Base-by-base conservation (phyloP, 1,140 invertebrate species). In the Heterodera schachtii region DNA sequence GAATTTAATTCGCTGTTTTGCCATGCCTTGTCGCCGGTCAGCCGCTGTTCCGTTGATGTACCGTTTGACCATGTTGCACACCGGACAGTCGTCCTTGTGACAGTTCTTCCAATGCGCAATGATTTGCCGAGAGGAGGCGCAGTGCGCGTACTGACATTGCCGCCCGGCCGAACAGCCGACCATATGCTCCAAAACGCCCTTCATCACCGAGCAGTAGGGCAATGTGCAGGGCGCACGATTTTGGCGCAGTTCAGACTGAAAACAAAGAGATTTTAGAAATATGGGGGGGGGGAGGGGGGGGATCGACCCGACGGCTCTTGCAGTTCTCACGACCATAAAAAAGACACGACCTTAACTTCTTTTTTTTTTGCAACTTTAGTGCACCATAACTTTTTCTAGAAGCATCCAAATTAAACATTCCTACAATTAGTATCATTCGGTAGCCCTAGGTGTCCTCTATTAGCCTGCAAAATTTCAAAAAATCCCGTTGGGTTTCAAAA, bases 31-130 rank as follows among this genome's bases (percentile, higher is more conserved):
- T 64, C 16, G 9, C 52, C 52, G 52, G 52, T 52, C 7, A 8
- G 52, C 52, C 52, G 52, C 52, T 16, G 7, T 64, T 5, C 4
- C 57, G 47, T 31, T 60, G 57, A 52, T 80, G 66, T 64, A 81
- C n/a, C 79, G 82, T 95, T 98, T 98, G 47, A 99, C 92, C 3
- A 97, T 97, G 86, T 95, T 93, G 92, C 97, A 99, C 11, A 99
- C 96, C 47, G 96, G 95, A 92, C 98, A 99, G 91, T 98, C 96
- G 86, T 92, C 93, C 81, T 95, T 93, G 31, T 93, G 93, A 91
- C 97, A 99, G 90, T 98, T 95, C 91, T 98, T 99, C 96, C 97
- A 99, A 91, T 99, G 97, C 82, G 95, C 94, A 81, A 99, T 96
- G 52, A 99, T 99, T 92, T 98, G 97, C 81, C 96, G 92, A 0